Percentiles rank a stretch among this genome's conserved stretches.
Evolutionary conservation across 2,888 invertebrate species (phyloP).

Genomic region (Hirtodrosophila duncani): DNA sequence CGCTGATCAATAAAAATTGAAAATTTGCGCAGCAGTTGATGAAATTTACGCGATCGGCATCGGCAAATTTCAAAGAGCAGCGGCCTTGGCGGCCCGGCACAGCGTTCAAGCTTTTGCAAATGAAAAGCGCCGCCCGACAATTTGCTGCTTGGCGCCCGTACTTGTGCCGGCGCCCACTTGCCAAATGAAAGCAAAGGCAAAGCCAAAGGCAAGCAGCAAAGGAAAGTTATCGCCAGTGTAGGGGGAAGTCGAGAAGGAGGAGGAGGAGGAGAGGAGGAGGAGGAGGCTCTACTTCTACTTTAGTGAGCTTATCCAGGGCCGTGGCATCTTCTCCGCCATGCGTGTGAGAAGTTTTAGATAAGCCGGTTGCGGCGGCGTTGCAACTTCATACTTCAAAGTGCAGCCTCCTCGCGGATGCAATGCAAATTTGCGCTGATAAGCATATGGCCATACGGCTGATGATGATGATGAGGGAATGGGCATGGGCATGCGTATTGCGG

Average conservation of each 20-base stretch:
- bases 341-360: conserved; percentile 73
- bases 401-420: conserved; percentile 36
- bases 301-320: conserved; percentile 14
- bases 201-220: no score
- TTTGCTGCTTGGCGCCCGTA: conserved; percentile 22
- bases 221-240: no score
- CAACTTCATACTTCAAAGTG: conserved; percentile 33
- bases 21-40: conserved; percentile 74
- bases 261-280: no score
- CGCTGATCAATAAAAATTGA: conserved; percentile 68
- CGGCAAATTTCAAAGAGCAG: conserved; percentile 62
- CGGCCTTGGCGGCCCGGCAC: conserved; percentile 39
- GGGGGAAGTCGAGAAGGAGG: no score
- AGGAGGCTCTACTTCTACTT: no score
- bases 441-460: no score
- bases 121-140: conserved; percentile 33
- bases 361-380: conserved; percentile 19
- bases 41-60: conserved; percentile 72
- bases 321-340: conserved; percentile 28
- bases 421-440: conserved; percentile 64
- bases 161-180: background rate
- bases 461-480: background rate
- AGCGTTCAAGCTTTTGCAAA: conserved; percentile 26
- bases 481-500: background rate
- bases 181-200: no score